Percentiles rank a stretch among this genome's conserved stretches.
Evolutionary conservation across 2,888 invertebrate species (phyloP).

Genomic region (Rhabditoides inermis): DNA sequence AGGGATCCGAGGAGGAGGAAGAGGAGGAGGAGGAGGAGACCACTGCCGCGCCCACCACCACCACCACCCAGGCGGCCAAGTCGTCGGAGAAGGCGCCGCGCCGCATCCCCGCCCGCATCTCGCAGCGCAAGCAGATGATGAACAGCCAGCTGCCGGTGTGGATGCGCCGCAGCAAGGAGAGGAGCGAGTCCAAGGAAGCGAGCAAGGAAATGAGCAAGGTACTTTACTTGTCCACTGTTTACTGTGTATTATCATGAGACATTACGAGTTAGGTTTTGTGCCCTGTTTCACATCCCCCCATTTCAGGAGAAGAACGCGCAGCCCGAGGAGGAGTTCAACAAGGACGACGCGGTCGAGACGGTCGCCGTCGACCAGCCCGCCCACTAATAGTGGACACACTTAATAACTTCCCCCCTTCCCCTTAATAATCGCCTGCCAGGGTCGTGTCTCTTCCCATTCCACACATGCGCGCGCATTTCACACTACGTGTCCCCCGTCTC

Average conservation of each 20-base stretch:
- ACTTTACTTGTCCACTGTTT: too few relatives aligned
- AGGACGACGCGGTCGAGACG: conserved; percentile 26
- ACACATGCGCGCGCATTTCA: too few relatives aligned
- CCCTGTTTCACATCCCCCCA: too few relatives aligned
- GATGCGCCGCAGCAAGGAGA: conserved; percentile 14
- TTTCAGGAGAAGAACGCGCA: conserved; percentile 7
- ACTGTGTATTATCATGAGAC: too few relatives aligned
- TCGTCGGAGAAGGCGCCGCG: neutral
- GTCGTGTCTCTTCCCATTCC: too few relatives aligned
- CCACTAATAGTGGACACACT: conserved; percentile 2
- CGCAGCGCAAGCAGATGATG: conserved; percentile 15
- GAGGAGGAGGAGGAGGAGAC: conserved; percentile 12
- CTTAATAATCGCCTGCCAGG: too few relatives aligned
- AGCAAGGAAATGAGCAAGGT: too few relatives aligned
- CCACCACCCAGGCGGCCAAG: conserved; percentile 3
- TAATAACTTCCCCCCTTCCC: too few relatives aligned
- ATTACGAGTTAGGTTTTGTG: too few relatives aligned
- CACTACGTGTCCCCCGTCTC: too few relatives aligned
- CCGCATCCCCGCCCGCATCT: conserved; percentile 20
- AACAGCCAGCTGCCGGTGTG: conserved; percentile 17
- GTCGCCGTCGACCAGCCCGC: conserved; percentile 22
- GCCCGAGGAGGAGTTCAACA: conserved; percentile 17
- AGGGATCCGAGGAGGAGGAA: conserved; percentile 7
- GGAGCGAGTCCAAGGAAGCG: conserved; percentile 1
- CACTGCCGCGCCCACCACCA: conserved; percentile 10